Evolutionary conservation across 2,888 invertebrate species (phyloP), one percentile per base, ranked within the genome.

Genomic region (Aromia moschata): DNA sequence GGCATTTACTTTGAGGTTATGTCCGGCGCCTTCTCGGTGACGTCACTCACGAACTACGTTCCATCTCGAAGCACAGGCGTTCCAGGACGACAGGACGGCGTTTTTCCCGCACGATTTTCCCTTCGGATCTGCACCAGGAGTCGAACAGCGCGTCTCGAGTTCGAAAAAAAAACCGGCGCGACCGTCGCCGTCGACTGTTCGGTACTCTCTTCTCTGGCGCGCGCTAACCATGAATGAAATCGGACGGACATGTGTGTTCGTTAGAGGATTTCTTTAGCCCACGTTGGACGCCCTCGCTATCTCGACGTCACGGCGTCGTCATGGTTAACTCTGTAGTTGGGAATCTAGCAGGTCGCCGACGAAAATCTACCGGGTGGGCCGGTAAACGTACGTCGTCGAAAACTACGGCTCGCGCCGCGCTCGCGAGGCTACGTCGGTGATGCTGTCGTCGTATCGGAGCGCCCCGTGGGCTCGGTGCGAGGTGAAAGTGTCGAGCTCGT

Each of bases 221-320:
- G 54, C 33, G 45, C 64, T 41, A 61, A 59, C 49, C 61, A 64
- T 67, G 67, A 64, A 74, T 75, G 74, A 71, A 74, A 56, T 56
- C 52, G 49, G 60, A 36, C 60, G 60, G 60, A 61, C 62, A 65
- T 63, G 61, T 58, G 60, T 65, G 65, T 58, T 51, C 60, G 62
- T 53, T 52, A 54, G 61, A 61, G 62, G 59, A 63, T 65, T 63
- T 62, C 59, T 62, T 65, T 72, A 71, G 74, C 75, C 74, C 74
- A 76, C 77, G 72, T 70, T 63, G 68, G 71, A 73, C 75, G 75
- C 75, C 74, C 74, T 75, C 74, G 75, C 76, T 67, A 66, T 68
- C 68, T 67, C 70, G 71, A 76, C 77, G 77, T 77, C 75, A 76
- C 66, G 70, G 70, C 75, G 76, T 77, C 77, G 77, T 77, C 78